Base-by-base conservation (phyloP, 2,113 vertebrate genomes). In the Serinus canaria region DNA sequence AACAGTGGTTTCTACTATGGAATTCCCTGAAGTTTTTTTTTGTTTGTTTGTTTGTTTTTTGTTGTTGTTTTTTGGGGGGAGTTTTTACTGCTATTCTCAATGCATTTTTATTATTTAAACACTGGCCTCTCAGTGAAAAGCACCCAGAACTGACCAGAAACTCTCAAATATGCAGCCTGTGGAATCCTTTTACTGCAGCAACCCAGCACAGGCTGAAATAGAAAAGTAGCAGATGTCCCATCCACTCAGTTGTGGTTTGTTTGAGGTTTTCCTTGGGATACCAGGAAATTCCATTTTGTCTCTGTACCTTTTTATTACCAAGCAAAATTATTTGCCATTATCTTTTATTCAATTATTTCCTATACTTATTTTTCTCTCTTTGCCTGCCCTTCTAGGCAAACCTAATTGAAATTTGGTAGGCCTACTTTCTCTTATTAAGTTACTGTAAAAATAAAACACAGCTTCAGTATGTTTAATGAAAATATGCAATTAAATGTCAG, bases 391-490 rank as follows among this genome's bases (percentile, higher is more conserved):
- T 60, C 78, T 23, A 58, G 63, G 78, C n/a, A 86, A 87, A 87
- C 85, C 78, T 90, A 92, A 92, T 66, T 74, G 78, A 73, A 95
- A 89, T 66, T 53, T 59, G 33, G 27, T 63, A 80, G 43, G 13
- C 20, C 16, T 80, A 47, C 81, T 91, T 92, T 84, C 49, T 94
- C 20, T 87, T 78, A 89, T 64, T 63, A 80, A 69, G 30, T 80
- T 88, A 80, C 43, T 75, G 20, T 63, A 70, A 77, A 96, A 95
- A 92, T 83, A 87, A 92, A 94, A 80, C 50, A 63, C 30, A 56
- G 30, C 13, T 73, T 89, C 50, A 37, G 46, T 50, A 44, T 25
- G 2, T 67, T 88, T 67, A 87, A 59, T 77, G 70, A 69, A 92
- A 96, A 91, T 58, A 68, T 8, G 30, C 49, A 79, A 84, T 69